A percentile compares a stretch with the other conserved stretches of the same genome.
Evolutionary conservation across 2,113 vertebrate genomes (phyloP).

Genomic region (Poecilia latipinna): DNA sequence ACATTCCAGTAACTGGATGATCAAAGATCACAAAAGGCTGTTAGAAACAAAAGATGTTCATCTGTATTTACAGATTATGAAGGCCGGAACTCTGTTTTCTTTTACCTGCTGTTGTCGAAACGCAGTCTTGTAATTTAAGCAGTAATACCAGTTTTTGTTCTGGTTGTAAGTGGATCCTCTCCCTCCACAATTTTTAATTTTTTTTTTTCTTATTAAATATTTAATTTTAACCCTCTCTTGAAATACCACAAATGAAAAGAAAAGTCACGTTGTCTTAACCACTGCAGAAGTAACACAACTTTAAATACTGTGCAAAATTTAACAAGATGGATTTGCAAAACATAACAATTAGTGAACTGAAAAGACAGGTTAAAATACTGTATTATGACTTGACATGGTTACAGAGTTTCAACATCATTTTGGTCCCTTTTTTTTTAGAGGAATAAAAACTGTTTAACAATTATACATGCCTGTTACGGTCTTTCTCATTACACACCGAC

Average conservation of each 20-base stretch:
- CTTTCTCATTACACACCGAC: too few relatives aligned
- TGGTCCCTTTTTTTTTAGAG: too few relatives aligned
- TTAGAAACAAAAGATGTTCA: slow-evolving; percentile 22
- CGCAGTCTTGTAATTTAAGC: neutral
- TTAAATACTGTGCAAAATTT: neutral
- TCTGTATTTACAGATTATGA: slow-evolving; percentile 10
- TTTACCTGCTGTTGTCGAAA: neutral
- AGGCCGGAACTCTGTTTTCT: neutral
- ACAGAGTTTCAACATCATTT: too few relatives aligned
- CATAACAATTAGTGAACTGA: neutral
- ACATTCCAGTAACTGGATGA: slow-evolving; percentile 45
- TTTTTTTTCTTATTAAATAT: neutral
- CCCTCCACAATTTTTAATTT: too few relatives aligned
- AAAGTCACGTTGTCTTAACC: neutral
- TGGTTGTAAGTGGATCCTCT: neutral
- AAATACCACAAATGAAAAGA: neutral
- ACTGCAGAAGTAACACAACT: neutral
- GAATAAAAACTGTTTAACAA: too few relatives aligned
- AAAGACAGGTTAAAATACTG: too few relatives aligned
- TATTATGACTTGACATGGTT: too few relatives aligned
- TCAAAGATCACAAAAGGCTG: slow-evolving; percentile 34
- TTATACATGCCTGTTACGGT: too few relatives aligned
- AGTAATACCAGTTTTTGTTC: neutral
- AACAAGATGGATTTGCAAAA: neutral
- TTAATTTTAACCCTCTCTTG: neutral